Base-by-base conservation (phyloP, 2,797 vertebrate species). In the Silurus aristotelis region DNA sequence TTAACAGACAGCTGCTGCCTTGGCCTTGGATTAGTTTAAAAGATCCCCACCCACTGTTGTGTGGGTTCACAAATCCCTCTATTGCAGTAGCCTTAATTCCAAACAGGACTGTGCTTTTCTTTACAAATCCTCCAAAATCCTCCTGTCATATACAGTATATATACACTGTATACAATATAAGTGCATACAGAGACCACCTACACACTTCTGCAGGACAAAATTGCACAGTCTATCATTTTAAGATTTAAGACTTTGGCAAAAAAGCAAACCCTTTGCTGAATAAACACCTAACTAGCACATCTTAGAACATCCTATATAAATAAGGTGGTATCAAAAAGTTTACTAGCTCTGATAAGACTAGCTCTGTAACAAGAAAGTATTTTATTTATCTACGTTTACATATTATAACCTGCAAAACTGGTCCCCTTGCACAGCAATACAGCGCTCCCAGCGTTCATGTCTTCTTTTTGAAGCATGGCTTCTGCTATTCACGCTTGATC, bases 31-130 rank as follows among this genome's bases (percentile, higher is more conserved):
- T 80, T 77, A 83, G 77, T 92, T 92, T 93, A 87, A 90, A 93
- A 94, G 89, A 83, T 89, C 91, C 85, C 90, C 93, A 92, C 93
- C 93, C 91, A 93, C 93, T 89, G 90, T 90, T 91, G 92, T 94
- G 94, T 95, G 93, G 93, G 94, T 92, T 90, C 83, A 91, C 90
- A 95, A 95, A 95, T 95, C 93, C 91, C 84, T 92, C 90, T 88
- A 94, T 93, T 94, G 95, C 94, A 94, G 92, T 92, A 91, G 89
- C 92, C 90, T 94, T 94, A 93, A 93, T 94, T 93, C 90, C 93
- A 91, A 92, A 93, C 46, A 81, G 61, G 91, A 92, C 91, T 20
- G 88, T 89, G 90, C 87, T 90, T 91, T 92, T 89, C 90, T 76
- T 81, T 92, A 43, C 88, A 89, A 90, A 91, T 92, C 90, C 88